These are phyloP conservation scores for Chiridota heheva DNA, from an alignment of 35 echinoderm and acorn worm species.

Conservation along the genomic window DNA sequence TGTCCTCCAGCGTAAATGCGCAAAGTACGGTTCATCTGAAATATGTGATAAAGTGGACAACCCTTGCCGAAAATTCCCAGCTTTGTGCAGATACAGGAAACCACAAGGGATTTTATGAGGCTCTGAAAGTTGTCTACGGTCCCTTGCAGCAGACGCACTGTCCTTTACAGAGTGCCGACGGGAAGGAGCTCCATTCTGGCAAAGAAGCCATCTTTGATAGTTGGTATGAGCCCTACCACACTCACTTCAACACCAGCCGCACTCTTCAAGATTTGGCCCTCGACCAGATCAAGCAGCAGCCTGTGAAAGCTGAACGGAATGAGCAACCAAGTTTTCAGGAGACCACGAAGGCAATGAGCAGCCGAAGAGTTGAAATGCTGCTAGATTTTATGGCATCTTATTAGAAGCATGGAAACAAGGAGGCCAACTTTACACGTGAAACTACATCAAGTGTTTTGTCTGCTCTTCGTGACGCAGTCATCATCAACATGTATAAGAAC, in stretches of 20 bases:
- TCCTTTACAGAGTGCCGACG: constrained; percentile 39
- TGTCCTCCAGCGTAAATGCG: constrained; percentile 30
- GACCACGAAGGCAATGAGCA: neutral
- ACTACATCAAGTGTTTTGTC: neutral
- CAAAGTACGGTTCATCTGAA: constrained; percentile 13
- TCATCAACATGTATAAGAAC: constrained; percentile 23
- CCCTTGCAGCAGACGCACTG: constrained; percentile 15
- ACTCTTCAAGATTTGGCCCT: constrained; percentile 5
- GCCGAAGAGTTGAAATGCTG: constrained; percentile 2
- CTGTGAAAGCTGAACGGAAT: constrained; percentile 1
- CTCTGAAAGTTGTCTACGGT: constrained; percentile 53
- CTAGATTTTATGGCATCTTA: neutral
- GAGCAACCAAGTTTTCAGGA: neutral
- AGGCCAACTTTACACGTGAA: neutral
- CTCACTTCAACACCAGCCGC: constrained; percentile 7
- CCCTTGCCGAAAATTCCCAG: constrained; percentile 13
- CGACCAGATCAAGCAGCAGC: neutral
- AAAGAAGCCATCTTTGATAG: no score
- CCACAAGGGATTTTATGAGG: constrained; percentile 40
- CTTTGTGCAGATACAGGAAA: constrained; percentile 38
- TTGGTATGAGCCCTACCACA: no score
- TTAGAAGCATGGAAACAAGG: neutral
- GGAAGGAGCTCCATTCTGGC: constrained; percentile 11
- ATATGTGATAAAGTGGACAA: constrained; percentile 58
- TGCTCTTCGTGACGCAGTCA: neutral